These are phyloP conservation scores for Indicator maculatus DNA, from an alignment of 2,113 vertebrate genomes.

Conservation along the genomic window DNA sequence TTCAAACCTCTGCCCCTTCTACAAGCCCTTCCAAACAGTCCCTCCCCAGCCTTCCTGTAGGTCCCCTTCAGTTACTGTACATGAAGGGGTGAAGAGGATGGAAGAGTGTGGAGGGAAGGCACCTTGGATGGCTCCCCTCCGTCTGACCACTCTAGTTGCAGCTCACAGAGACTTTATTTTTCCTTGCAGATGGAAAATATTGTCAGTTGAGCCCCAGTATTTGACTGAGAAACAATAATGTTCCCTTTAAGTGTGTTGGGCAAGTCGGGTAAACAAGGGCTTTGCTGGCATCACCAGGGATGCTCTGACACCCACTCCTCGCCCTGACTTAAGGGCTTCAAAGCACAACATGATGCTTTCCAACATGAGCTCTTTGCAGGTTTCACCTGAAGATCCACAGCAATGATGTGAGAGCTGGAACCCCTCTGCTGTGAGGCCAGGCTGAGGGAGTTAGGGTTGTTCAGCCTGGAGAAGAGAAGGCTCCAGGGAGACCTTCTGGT, in stretches of 20 bases:
- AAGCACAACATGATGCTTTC: not conserved
- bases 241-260: constrained; percentile 27
- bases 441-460: not conserved
- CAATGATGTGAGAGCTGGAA: not conserved
- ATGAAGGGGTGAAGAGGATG: not conserved
- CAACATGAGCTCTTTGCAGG: not conserved
- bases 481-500: not conserved
- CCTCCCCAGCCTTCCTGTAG: too few relatives aligned
- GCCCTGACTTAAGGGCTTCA: not conserved
- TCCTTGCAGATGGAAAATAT: constrained; percentile 62
- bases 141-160: constrained; percentile 41
- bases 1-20: too few relatives aligned
- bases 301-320: not conserved
- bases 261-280: constrained; percentile 61
- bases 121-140: not conserved
- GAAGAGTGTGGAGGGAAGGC: not conserved
- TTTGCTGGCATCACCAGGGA: not conserved
- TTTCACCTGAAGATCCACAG: not conserved
- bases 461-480: not conserved
- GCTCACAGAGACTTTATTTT: constrained; percentile 27
- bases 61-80: too few relatives aligned
- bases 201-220: constrained; percentile 57
- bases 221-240: constrained; percentile 57
- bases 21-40: too few relatives aligned
- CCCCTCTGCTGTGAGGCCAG: not conserved